These are phyloP conservation scores for Sycophaga agraensis DNA, from an alignment of 1,140 invertebrate species.

Conservation along the genomic window DNA sequence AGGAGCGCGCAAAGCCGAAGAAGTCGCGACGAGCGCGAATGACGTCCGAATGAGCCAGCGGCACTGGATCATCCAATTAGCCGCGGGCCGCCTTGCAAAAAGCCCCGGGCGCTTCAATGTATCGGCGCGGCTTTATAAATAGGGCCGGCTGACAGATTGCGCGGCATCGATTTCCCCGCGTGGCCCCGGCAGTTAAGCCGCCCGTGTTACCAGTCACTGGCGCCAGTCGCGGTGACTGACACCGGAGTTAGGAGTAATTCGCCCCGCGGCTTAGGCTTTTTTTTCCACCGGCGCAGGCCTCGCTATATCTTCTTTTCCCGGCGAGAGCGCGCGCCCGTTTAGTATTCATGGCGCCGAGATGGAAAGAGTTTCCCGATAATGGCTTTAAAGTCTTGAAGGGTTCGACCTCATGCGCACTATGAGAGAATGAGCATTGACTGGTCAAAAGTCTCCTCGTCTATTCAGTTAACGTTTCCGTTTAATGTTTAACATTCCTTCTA, in stretches of 20 bases:
- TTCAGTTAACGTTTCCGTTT: too few relatives aligned
- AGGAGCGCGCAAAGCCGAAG: background rate
- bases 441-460: too few relatives aligned
- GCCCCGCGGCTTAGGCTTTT: background rate
- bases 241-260: constrained; percentile 11
- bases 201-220: constrained; percentile 1
- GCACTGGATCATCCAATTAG: constrained; percentile 19
- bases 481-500: too few relatives aligned
- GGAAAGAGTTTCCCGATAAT: too few relatives aligned
- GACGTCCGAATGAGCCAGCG: constrained; percentile 14
- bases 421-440: too few relatives aligned
- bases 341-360: too few relatives aligned
- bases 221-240: background rate
- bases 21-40: constrained; percentile 1
- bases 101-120: background rate
- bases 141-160: constrained; percentile 33
- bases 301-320: too few relatives aligned
- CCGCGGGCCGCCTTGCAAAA: background rate
- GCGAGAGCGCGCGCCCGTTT: too few relatives aligned
- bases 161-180: constrained; percentile 36
- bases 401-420: too few relatives aligned
- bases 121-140: background rate
- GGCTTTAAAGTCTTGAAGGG: too few relatives aligned
- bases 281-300: too few relatives aligned
- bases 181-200: background rate